Conservation (phyloP, 2,113 vertebrate species). For the Hippoglossus stenolepis region DNA sequence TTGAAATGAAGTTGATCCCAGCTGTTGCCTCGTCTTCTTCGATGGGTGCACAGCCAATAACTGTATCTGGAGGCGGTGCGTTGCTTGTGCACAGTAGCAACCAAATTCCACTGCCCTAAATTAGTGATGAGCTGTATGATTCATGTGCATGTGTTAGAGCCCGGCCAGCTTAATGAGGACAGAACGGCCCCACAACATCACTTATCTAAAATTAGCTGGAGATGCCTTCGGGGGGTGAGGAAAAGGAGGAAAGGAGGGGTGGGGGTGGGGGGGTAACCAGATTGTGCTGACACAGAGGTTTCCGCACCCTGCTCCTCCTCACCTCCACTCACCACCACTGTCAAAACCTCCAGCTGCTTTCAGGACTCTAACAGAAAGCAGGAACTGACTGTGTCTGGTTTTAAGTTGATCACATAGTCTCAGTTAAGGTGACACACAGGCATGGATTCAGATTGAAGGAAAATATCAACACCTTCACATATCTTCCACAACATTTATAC, state of each 20-base stretch:
- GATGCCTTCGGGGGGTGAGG: conserved; percentile 22
- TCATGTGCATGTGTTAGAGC: conserved; percentile 45
- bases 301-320: conserved; percentile 20
- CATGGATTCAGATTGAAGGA: too few relatives aligned
- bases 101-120: conserved; percentile 48
- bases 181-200: conserved; percentile 64
- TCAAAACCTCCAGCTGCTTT: neutral
- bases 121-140: conserved; percentile 61
- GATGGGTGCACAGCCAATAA: neutral
- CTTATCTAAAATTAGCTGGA: conserved; percentile 71
- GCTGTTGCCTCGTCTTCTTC: conserved; percentile 27
- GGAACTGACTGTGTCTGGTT: neutral
- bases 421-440: too few relatives aligned
- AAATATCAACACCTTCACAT: too few relatives aligned
- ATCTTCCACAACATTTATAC: too few relatives aligned
- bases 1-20: neutral
- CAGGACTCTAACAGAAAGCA: neutral
- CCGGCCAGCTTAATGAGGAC: conserved; percentile 57
- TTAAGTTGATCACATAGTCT: neutral
- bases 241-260: too few relatives aligned
- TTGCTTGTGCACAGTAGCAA: conserved; percentile 25
- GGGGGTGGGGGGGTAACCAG: neutral
- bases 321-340: conserved; percentile 1
- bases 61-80: conserved; percentile 29
- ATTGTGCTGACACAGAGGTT: conserved; percentile 61